Percentiles rank a stretch among this genome's conserved stretches.
These are phyloP conservation scores for Aldabrachelys gigantea DNA, from an alignment of 2,113 vertebrate species.

Conservation along the genomic window DNA sequence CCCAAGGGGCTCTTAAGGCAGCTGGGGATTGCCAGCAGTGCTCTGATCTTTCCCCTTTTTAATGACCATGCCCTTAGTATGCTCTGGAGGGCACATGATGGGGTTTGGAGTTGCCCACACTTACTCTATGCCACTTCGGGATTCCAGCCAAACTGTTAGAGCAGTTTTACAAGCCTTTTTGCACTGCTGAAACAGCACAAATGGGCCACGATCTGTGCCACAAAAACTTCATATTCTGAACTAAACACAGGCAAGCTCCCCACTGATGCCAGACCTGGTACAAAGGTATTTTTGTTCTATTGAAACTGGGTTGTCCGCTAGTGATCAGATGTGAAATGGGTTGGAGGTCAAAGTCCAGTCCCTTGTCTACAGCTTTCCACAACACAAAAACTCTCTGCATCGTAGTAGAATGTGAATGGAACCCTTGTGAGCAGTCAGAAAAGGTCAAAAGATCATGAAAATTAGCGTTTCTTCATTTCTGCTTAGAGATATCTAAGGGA, in stretches of 20 bases:
- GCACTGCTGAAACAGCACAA: neutral
- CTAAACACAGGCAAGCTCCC: neutral
- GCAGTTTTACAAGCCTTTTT: neutral
- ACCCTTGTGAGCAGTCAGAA: neutral
- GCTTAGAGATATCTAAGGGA: neutral
- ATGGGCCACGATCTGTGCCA: neutral
- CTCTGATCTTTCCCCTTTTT: neutral
- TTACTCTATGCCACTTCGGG: neutral
- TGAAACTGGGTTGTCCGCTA: neutral
- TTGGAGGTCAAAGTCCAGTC: neutral
- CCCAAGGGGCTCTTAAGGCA: neutral
- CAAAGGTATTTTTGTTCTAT: neutral
- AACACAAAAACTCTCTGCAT: neutral
- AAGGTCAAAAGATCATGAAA: neutral
- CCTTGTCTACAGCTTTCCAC: fast-evolving
- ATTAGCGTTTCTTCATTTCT: neutral
- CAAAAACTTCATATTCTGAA: neutral
- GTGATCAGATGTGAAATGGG: neutral
- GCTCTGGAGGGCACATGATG: too few relatives aligned
- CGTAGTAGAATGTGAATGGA: neutral
- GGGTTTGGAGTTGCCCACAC: neutral
- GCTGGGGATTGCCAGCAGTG: neutral
- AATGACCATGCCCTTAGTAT: too few relatives aligned
- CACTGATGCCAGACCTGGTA: neutral
- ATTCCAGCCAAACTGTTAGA: neutral